phyloP scores from a whole-genome alignment of 2,113 vertebrate species.

The Budorcas taxicolor region DNA sequence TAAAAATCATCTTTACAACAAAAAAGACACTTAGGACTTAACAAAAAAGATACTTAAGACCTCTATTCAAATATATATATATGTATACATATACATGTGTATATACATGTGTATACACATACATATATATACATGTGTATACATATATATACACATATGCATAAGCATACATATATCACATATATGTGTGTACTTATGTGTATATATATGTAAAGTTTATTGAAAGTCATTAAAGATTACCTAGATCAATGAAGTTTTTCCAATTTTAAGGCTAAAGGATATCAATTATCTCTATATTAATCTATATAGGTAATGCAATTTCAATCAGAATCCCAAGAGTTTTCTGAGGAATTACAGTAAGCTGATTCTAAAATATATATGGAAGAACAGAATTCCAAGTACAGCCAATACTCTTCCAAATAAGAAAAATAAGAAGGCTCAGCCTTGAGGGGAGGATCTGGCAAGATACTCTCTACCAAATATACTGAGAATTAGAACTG shows the following conservation, averaged over 20 bases:
- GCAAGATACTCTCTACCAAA: background rate
- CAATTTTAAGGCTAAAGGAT: background rate
- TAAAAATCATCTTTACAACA: conserved; percentile 13
- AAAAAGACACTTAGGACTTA: background rate
- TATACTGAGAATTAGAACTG: background rate
- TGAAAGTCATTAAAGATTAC: conserved; percentile 3
- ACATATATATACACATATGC: background rate
- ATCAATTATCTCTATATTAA: background rate
- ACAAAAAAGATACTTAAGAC: background rate
- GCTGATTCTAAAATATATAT: conserved; percentile 18
- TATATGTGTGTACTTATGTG: background rate
- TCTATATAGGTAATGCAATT: background rate
- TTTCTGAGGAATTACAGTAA: conserved; percentile 13
- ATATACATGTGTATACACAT: background rate
- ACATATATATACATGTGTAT: background rate
- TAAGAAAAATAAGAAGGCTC: conserved; percentile 1
- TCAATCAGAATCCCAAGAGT: background rate
- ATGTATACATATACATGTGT: background rate
- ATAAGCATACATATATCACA: background rate
- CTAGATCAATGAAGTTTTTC: background rate
- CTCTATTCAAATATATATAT: background rate
- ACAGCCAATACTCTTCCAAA: background rate
- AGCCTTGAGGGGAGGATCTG: background rate
- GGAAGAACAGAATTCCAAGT: background rate
- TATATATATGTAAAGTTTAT: background rate